Evolutionary conservation across 2,113 vertebrate species (phyloP).

Genomic region (Tyrannus savana): DNA sequence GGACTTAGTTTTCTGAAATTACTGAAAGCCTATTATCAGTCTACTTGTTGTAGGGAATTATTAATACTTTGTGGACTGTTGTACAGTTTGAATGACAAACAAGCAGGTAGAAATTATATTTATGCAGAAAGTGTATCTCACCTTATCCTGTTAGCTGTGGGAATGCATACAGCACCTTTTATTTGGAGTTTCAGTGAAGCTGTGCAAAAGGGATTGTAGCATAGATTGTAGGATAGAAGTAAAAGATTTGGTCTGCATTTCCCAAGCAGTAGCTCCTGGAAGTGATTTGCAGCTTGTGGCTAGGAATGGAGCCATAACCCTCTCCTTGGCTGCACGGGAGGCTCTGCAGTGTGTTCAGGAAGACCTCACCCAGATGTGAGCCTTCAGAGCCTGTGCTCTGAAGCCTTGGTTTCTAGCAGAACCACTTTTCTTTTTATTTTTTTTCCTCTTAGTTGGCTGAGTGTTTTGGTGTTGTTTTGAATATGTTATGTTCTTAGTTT

Average conservation of each 20-base stretch:
- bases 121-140: not conserved
- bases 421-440: not conserved
- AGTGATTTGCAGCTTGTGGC: not conserved
- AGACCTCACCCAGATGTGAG: not conserved
- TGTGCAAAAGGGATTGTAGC: not conserved
- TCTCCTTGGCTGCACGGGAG: not conserved
- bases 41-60: not conserved
- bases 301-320: conserved; percentile 21
- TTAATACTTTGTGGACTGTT: not conserved
- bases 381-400: not conserved
- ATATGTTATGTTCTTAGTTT: not conserved
- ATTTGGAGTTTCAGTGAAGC: not conserved
- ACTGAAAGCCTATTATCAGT: not conserved
- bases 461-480: not conserved
- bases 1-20: not conserved
- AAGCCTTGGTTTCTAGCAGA: not conserved
- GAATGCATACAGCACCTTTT: not conserved
- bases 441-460: not conserved
- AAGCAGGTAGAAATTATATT: not conserved
- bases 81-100: not conserved
- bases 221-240: not conserved
- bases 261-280: conserved; percentile 47
- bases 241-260: not conserved
- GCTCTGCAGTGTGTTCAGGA: not conserved
- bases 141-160: not conserved